These are phyloP conservation scores for Hippopotamus amphibius DNA, from an alignment of 2,113 vertebrate genomes.

Conservation along the genomic window DNA sequence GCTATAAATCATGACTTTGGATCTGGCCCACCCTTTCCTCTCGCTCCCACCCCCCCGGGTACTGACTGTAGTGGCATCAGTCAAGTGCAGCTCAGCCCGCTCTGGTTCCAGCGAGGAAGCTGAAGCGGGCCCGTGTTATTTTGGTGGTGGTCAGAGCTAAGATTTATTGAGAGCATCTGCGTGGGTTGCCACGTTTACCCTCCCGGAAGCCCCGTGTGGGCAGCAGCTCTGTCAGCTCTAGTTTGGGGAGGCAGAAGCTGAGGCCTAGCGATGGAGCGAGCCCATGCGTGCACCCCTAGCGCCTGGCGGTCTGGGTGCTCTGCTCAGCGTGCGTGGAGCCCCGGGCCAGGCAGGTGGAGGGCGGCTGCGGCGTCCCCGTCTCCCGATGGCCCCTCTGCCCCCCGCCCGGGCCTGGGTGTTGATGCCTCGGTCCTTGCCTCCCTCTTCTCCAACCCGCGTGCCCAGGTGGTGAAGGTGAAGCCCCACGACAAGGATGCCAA, in stretches of 20 bases:
- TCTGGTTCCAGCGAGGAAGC: not conserved
- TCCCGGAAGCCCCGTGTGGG: not conserved
- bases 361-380: rapidly evolving
- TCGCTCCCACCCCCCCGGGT: rapidly evolving
- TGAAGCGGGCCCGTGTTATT: not conserved
- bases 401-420: rapidly evolving
- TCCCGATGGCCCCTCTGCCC: not conserved
- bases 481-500: constrained; percentile 96
- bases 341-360: rapidly evolving
- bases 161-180: rapidly evolving
- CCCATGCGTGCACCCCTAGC: rapidly evolving
- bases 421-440: not conserved
- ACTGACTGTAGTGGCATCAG: rapidly evolving
- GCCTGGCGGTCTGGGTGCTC: not conserved
- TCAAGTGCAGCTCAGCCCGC: rapidly evolving
- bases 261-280: rapidly evolving
- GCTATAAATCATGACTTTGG: not conserved
- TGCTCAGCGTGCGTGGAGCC: rapidly evolving
- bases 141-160: not conserved
- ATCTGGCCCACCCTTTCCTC: not conserved
- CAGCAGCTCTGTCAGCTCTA: no score
- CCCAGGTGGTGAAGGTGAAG: constrained; percentile 94
- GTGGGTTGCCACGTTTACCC: rapidly evolving
- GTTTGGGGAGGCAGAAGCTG: not conserved
- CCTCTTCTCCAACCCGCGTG: rapidly evolving